Conservation (phyloP, 64 coral and sea anemone species). For the Porites australiensis region DNA sequence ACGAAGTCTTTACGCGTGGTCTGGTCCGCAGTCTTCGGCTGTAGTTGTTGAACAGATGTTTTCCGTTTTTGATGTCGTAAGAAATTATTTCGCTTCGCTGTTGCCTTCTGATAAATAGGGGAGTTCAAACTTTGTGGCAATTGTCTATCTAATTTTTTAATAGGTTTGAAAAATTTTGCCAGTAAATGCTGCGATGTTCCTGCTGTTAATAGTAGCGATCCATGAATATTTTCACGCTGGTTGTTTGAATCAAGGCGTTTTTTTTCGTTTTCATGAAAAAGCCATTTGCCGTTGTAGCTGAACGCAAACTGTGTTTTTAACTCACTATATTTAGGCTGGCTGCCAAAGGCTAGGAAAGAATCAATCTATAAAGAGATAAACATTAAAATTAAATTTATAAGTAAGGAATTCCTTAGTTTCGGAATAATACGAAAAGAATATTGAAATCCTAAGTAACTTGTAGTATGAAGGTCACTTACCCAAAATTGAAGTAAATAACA, state of each 20-base stretch:
- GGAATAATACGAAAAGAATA: neutral
- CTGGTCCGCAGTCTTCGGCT: too few species aligned
- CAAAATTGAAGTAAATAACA: neutral
- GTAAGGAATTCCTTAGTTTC: neutral
- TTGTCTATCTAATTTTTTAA: neutral
- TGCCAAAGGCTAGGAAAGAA: neutral
- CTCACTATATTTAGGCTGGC: neutral
- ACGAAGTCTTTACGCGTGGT: neutral
- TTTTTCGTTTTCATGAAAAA: neutral
- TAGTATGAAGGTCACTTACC: slow-evolving; percentile 24
- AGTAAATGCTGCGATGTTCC: neutral
- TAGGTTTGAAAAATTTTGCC: neutral
- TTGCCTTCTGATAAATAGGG: neutral
- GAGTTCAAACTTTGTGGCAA: neutral
- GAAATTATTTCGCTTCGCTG: neutral
- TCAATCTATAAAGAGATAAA: neutral
- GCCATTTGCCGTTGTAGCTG: neutral
- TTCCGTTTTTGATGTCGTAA: neutral
- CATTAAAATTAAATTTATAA: slow-evolving; percentile 1
- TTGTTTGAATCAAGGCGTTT: neutral
- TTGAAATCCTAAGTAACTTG: slow-evolving; percentile 16
- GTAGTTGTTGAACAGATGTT: neutral
- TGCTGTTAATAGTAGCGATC: neutral
- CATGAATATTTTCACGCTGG: neutral
- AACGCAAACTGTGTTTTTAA: neutral